Evolutionary conservation across 2,797 vertebrate genomes (phyloP).

Genomic region (Knipowitschia caucasica): DNA sequence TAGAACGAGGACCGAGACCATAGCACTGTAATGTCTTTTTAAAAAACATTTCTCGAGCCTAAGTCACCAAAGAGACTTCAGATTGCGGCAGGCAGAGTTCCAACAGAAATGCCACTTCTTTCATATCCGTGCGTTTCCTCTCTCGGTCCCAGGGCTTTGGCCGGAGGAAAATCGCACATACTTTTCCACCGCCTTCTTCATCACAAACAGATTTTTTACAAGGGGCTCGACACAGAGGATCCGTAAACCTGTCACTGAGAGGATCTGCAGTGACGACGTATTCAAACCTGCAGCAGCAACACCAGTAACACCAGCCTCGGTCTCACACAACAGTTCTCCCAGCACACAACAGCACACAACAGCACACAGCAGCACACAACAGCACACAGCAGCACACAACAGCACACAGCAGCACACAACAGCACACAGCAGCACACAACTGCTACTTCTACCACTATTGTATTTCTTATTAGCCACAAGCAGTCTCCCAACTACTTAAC

Average conservation of each 20-base stretch:
- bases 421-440: constrained; percentile 40
- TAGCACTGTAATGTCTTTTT: too few relatives aligned
- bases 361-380: too few relatives aligned
- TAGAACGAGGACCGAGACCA: too few relatives aligned
- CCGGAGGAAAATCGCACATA: constrained; percentile 40
- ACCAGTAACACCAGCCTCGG: not conserved
- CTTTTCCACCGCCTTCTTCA: constrained; percentile 62
- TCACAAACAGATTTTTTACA: constrained; percentile 56
- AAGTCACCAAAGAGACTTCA: constrained; percentile 54
- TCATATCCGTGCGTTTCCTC: constrained; percentile 58
- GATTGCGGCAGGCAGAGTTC: constrained; percentile 26
- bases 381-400: too few relatives aligned
- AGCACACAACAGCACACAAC: constrained; percentile 34
- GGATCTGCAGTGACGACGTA: constrained; percentile 46
- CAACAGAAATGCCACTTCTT: constrained; percentile 45
- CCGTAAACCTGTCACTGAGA: constrained; percentile 54
- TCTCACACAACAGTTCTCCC: constrained; percentile 18
- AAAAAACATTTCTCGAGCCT: constrained; percentile 32
- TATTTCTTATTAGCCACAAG: constrained; percentile 40
- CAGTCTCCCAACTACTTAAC: constrained; percentile 53
- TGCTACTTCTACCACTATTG: constrained; percentile 24
- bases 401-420: too few relatives aligned
- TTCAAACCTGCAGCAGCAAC: not conserved
- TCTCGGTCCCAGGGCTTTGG: constrained; percentile 42
- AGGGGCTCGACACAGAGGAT: constrained; percentile 50